phyloP scores from a whole-genome alignment of 2,797 vertebrate genomes.

The Crocodylus rhombifer region DNA sequence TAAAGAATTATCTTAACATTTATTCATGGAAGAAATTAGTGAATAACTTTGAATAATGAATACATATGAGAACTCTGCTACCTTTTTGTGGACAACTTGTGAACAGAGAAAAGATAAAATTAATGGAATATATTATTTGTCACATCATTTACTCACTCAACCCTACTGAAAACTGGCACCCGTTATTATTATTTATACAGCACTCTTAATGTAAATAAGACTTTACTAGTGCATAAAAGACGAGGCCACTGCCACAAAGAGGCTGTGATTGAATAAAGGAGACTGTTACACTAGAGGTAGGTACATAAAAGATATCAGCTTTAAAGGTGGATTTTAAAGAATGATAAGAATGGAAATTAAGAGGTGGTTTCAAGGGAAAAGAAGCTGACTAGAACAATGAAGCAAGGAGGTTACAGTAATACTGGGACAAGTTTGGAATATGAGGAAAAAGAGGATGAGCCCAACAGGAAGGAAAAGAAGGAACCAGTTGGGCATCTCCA shows the following conservation, averaged over 20 bases:
- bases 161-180: constrained; percentile 49
- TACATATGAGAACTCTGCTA: constrained; percentile 43
- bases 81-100: constrained; percentile 48
- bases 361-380: neutral
- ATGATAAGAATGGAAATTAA: neutral
- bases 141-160: constrained; percentile 60
- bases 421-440: neutral
- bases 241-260: constrained; percentile 38
- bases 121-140: constrained; percentile 64
- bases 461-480: neutral
- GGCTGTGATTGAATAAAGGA: constrained; percentile 22
- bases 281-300: constrained; percentile 11
- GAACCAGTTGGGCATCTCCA: neutral
- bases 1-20: constrained; percentile 42
- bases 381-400: neutral
- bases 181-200: constrained; percentile 66
- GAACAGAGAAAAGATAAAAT: constrained; percentile 25
- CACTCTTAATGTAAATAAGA: constrained; percentile 56
- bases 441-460: neutral
- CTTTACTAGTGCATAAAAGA: constrained; percentile 61
- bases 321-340: neutral
- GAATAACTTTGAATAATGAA: constrained; percentile 59
- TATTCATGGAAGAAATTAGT: constrained; percentile 50
- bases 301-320: constrained; percentile 22
- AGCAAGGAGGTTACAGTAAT: neutral